phyloP scores from a whole-genome alignment of 1,140 invertebrate species.

The Brevipalpus yothersi region DNA sequence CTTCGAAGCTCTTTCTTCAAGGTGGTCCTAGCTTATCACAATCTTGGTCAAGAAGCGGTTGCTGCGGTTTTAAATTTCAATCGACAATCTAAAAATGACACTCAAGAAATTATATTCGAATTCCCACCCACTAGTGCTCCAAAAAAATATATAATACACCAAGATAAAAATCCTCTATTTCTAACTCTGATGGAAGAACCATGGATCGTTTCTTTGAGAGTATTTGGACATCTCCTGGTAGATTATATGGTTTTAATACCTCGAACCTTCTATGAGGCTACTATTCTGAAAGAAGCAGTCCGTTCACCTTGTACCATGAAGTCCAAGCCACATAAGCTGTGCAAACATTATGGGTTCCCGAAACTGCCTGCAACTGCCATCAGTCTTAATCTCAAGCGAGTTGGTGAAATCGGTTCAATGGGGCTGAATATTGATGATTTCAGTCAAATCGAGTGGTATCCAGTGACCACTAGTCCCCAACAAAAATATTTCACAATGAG shows the following conservation, averaged over 20 bases:
- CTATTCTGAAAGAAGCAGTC: conserved; percentile 55
- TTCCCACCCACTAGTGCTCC: conserved; percentile 34
- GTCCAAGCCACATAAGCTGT: conserved; percentile 15
- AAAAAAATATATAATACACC: conserved; percentile 20
- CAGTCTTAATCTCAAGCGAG: neutral
- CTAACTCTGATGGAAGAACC: conserved; percentile 69
- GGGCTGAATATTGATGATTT: conserved; percentile 33
- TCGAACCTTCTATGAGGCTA: conserved; percentile 83
- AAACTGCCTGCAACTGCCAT: conserved; percentile 38
- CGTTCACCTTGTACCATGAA: conserved; percentile 41
- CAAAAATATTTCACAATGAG: neutral
- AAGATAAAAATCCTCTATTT: conserved; percentile 17
- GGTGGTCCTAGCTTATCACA: conserved; percentile 67
- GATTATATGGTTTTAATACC: conserved; percentile 92
- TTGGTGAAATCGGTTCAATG: neutral
- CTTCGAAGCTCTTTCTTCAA: conserved; percentile 46
- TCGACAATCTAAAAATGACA: conserved; percentile 33
- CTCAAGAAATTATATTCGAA: conserved; percentile 25
- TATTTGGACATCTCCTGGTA: conserved; percentile 48
- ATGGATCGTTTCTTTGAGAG: conserved; percentile 58
- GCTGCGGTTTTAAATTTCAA: conserved; percentile 49
- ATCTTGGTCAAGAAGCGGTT: conserved; percentile 46
- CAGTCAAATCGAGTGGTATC: conserved; percentile 48
- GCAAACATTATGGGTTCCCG: conserved; percentile 40
- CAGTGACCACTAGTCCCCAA: conserved; percentile 17